Base-by-base conservation (phyloP, 2,113 vertebrate species). In the Brachyhypopomus occidentalis region DNA sequence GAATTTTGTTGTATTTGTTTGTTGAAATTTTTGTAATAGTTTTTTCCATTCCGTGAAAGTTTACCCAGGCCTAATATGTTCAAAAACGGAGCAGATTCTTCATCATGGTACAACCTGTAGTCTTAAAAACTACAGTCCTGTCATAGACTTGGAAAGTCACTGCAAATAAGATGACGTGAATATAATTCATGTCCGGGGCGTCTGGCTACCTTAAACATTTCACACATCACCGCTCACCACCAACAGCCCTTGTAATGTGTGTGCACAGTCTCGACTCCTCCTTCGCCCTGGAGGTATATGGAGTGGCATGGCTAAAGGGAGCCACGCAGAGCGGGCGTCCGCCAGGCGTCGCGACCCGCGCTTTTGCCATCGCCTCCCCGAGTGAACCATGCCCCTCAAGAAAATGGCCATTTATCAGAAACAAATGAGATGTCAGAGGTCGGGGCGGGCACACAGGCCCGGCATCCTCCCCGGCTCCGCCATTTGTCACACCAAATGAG, bases 401-500 rank as follows among this genome's bases (percentile, higher is more conserved):
- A 76, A 76, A 83, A 79, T 17, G 60, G 80, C 85, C 87, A 88
- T 92, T 72, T 86, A 92, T 88, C 91, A 90, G 85, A 88, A 79
- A 78, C 80, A 90, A 30, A 81, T 88, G 88, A 88, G 67, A 38
- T 88, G 88, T 89, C 88, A 79, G 22, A 88, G 85, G 86, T 86
- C 80, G 84, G 90, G 90, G 82, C 75, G 56, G 87, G 88, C 83
- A 87, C 88, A 56, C 81, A 86, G 76, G 76, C 83, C 86, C 91
- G 86, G 85, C 88, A 89, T 86, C 84, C 86, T 89, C 89, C 34
- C 88, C 86, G 75, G 73, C 83, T 83, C 60, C 3, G 19, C 72
- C 84, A 86, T 91, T 90, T 92, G 89, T 91, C 91, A 88, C 1
- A 85, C 72, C 84, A 90, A 90, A 90, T 70, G 87, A 86, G 79